A percentile compares a stretch with the other conserved stretches of the same genome.
Evolutionary conservation across 2,888 invertebrate species (phyloP).

Genomic region (Hymenopus coronatus): DNA sequence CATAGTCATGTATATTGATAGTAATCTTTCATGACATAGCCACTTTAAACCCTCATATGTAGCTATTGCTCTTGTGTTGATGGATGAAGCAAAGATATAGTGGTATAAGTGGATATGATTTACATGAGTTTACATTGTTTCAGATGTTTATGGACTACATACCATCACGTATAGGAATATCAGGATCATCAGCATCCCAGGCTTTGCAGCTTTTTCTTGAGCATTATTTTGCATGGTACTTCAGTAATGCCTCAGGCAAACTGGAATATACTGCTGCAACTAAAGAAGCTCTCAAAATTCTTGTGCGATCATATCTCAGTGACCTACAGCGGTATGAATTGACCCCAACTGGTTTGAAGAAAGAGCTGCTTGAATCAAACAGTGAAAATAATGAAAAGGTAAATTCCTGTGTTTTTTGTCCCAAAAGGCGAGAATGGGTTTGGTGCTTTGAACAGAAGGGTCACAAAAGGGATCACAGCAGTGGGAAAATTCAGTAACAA

Average conservation of each 20-base stretch:
- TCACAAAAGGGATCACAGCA: neutral
- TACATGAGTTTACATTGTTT: slow-evolving; percentile 33
- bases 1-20: too few species aligned
- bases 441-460: neutral
- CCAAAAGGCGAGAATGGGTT: neutral
- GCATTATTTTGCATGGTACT: slow-evolving; percentile 32
- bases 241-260: neutral
- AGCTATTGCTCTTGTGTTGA: too few species aligned
- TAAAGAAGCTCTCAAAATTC: slow-evolving; percentile 39
- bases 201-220: slow-evolving; percentile 39
- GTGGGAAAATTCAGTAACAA: neutral
- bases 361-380: neutral
- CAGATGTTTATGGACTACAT: slow-evolving; percentile 64
- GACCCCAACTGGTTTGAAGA: neutral
- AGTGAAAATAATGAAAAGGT: neutral
- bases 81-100: too few species aligned
- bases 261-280: slow-evolving; percentile 33
- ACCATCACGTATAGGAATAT: slow-evolving; percentile 61
- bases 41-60: too few species aligned
- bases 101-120: too few species aligned
- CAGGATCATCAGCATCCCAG: slow-evolving; percentile 43
- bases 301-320: slow-evolving; percentile 43
- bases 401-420: neutral
- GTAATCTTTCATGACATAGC: too few species aligned
- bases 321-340: slow-evolving; percentile 33